Evolutionary conservation across 2,797 vertebrate genomes (phyloP).

Genomic region (Knipowitschia caucasica): DNA sequence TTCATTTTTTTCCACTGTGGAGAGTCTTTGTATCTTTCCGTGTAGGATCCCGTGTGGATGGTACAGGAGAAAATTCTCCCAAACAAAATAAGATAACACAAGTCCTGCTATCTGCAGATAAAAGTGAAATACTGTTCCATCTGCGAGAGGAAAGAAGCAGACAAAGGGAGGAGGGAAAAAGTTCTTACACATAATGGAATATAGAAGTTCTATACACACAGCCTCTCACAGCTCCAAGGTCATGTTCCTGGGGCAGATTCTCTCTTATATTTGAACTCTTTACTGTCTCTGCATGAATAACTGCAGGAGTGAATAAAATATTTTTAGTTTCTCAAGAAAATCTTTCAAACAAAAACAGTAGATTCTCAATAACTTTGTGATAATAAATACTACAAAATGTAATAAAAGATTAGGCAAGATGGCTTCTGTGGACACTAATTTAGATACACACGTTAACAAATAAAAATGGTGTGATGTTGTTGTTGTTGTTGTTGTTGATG

Average conservation of each 20-base stretch:
- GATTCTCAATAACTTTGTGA: not conserved
- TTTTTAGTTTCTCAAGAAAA: conserved; percentile 40
- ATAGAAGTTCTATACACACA: conserved; percentile 68
- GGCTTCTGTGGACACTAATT: too few species aligned
- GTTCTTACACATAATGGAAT: conserved; percentile 69
- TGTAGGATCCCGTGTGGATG: conserved; percentile 69
- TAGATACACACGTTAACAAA: too few species aligned
- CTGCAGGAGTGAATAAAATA: conserved; percentile 50
- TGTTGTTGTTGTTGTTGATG: too few species aligned
- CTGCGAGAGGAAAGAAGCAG: conserved; percentile 50
- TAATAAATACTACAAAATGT: not conserved
- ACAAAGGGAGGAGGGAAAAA: conserved; percentile 55
- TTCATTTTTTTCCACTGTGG: conserved; percentile 72
- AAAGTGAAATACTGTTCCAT: conserved; percentile 79
- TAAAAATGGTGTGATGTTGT: too few species aligned
- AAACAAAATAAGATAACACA: conserved; percentile 79
- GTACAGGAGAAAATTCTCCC: conserved; percentile 66
- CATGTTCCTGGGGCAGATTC: conserved; percentile 59
- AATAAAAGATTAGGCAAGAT: too few species aligned
- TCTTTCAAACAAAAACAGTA: conserved; percentile 21
- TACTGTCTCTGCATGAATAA: conserved; percentile 13
- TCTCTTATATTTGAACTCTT: conserved; percentile 50
- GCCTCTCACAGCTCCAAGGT: conserved; percentile 66
- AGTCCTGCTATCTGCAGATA: conserved; percentile 79
- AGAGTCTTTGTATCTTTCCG: conserved; percentile 75